These are phyloP conservation scores for Lochmaea capreae DNA, from an alignment of 2,888 invertebrate genomes.

Conservation along the genomic window DNA sequence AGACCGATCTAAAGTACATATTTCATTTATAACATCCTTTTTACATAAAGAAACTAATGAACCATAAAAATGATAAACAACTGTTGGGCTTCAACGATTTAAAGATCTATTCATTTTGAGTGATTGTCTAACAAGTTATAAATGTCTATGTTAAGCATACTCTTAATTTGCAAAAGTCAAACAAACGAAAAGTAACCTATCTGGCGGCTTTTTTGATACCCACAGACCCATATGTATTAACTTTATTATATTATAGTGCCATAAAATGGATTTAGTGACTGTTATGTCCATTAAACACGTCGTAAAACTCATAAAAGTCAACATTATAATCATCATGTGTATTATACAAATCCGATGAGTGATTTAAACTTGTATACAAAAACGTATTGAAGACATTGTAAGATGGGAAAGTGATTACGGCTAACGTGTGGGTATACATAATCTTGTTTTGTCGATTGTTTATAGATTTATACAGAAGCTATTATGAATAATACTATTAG, in stretches of 20 bases:
- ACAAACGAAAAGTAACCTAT: slow-evolving; percentile 50
- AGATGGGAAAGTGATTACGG: slow-evolving; percentile 21
- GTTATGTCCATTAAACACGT: slow-evolving; percentile 64
- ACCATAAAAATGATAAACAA: slow-evolving; percentile 9
- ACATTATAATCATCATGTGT: slow-evolving; percentile 57
- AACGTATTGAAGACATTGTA: slow-evolving; percentile 20
- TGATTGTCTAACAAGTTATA: slow-evolving; percentile 54
- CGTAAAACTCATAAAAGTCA: slow-evolving; percentile 64
- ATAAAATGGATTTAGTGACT: slow-evolving; percentile 63
- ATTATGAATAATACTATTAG: neutral
- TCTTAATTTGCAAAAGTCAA: slow-evolving; percentile 32
- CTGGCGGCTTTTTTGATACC: slow-evolving; percentile 53
- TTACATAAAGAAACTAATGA: neutral
- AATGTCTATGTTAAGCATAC: slow-evolving; percentile 51
- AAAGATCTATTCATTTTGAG: slow-evolving; percentile 4
- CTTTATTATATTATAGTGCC: slow-evolving; percentile 54
- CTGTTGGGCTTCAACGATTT: neutral
- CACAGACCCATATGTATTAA: slow-evolving; percentile 59
- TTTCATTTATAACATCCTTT: neutral
- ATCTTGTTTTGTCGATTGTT: neutral
- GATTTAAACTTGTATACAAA: slow-evolving; percentile 46
- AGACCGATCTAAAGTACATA: neutral
- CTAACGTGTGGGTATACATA: slow-evolving; percentile 2
- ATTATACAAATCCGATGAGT: slow-evolving; percentile 49
- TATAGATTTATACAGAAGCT: neutral